Base-by-base conservation (phyloP, 1,140 invertebrate species). In the Nasonia vitripennis region DNA sequence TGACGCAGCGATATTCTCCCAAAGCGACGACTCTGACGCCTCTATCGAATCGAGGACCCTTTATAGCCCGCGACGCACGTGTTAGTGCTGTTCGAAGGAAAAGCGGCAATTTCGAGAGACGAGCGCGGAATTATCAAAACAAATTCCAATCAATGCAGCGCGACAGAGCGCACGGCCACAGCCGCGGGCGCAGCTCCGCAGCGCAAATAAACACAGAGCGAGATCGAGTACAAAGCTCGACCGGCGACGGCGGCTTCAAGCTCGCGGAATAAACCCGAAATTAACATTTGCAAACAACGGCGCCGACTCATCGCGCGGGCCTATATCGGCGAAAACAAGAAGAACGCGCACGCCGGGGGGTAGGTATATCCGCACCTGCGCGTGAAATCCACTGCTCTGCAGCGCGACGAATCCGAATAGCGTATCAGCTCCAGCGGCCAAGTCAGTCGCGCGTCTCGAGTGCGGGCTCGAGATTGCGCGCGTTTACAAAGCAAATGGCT, bases 401-500 rank as follows among this genome's bases (percentile, higher is more conserved):
- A 0, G 34, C 34, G 34, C 68, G 27, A 9, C 37, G 71, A 83
- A 83, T 83, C 71, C 81, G 78, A 88, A 87, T 88, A 87, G 10
- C 27, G 27, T 27, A 27, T 27, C 27, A 27, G 27, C 27, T 27
- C 27, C 41, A 41, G 41, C 41, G 41, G 41, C 41, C 41, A 9
- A 45, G 41, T 45, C 41, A 45, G 6, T 45, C 41, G 41, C 20
- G 55, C 7, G 55, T 62, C 31, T 34, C 68, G 87, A 80, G 88
- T 51, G 6, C 17, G 23, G 10, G 78, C 87, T 87, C 86, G 92
- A 92, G 92, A 93, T 93, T 92, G 91, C 89, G 87, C 89, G 88
- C 91, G 92, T 93, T 93, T 93, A 92, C 91, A 92, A 92, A 93
- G 92, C 91, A 93, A 93, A 93, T 93, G 92, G 92, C 89, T 93